A percentile compares a stretch with the other conserved stretches of the same genome.
phyloP scores from a whole-genome alignment of 2,113 vertebrate species.

The Capreolus pygargus region DNA sequence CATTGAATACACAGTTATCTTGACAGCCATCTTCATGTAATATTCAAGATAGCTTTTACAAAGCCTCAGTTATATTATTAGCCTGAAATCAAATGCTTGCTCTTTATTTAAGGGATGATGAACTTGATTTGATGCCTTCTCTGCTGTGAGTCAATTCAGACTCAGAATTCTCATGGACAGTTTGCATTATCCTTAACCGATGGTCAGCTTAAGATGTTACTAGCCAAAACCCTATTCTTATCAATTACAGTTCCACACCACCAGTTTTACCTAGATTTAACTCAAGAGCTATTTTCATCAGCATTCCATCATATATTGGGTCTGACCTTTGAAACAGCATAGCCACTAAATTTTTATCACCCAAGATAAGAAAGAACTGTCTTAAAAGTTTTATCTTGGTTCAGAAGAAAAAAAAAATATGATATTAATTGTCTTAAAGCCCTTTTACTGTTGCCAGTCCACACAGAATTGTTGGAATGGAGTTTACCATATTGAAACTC shows the following conservation, averaged over 20 bases:
- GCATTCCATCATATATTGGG: background rate
- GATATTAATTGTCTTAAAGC: background rate
- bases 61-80: constrained; percentile 51
- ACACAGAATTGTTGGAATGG: background rate
- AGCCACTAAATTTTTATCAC: background rate
- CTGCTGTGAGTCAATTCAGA: constrained; percentile 36
- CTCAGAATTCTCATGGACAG: constrained; percentile 36
- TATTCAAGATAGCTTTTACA: constrained; percentile 78
- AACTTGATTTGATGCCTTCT: constrained; percentile 75
- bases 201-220: background rate
- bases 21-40: constrained; percentile 69
- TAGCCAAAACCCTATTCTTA: constrained; percentile 45
- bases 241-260: background rate
- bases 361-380: background rate
- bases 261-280: background rate
- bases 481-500: background rate
- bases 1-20: constrained; percentile 70
- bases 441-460: background rate
- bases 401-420: background rate
- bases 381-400: background rate
- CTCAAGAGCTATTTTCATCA: constrained; percentile 46
- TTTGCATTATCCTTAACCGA: constrained; percentile 45
- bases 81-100: constrained; percentile 60
- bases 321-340: constrained; percentile 24
- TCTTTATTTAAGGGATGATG: constrained; percentile 70